Evolutionary conservation across 2,888 invertebrate species (phyloP).

Genomic region (Perizoma affinitatum): DNA sequence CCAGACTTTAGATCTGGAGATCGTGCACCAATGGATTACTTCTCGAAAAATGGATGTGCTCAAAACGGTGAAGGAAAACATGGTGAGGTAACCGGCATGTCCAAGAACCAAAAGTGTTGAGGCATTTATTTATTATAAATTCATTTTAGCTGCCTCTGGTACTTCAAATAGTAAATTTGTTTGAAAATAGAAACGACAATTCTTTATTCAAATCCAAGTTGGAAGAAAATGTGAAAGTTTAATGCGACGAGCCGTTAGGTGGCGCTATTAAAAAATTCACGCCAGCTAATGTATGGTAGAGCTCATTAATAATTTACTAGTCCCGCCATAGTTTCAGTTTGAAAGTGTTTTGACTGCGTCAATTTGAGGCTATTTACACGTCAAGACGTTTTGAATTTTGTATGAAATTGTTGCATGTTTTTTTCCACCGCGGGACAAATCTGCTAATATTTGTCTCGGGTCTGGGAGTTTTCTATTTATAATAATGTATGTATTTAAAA

Average conservation of each 20-base stretch:
- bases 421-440: too few relatives aligned
- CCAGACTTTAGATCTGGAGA: too few relatives aligned
- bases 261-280: constrained; percentile 55
- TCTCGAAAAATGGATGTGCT: too few relatives aligned
- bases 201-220: constrained; percentile 8
- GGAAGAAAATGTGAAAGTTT: constrained; percentile 26
- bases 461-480: too few relatives aligned
- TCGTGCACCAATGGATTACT: too few relatives aligned
- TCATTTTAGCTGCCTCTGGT: not conserved
- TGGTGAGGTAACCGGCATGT: too few relatives aligned
- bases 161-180: not conserved
- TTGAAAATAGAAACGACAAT: constrained; percentile 9
- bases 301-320: constrained; percentile 27
- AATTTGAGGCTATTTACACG: constrained; percentile 19
- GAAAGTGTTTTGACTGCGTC: constrained; percentile 29
- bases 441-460: too few relatives aligned
- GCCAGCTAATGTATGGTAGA: constrained; percentile 5
- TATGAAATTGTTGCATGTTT: not conserved
- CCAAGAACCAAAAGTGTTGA: too few relatives aligned
- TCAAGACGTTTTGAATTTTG: constrained; percentile 9
- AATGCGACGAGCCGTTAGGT: constrained; percentile 43
- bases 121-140: too few relatives aligned
- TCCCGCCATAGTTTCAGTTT: not conserved
- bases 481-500: too few relatives aligned
- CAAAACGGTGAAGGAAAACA: too few relatives aligned